These are phyloP conservation scores for Pseudolycoriella hygida DNA, from an alignment of 2,888 invertebrate species.

Conservation along the genomic window DNA sequence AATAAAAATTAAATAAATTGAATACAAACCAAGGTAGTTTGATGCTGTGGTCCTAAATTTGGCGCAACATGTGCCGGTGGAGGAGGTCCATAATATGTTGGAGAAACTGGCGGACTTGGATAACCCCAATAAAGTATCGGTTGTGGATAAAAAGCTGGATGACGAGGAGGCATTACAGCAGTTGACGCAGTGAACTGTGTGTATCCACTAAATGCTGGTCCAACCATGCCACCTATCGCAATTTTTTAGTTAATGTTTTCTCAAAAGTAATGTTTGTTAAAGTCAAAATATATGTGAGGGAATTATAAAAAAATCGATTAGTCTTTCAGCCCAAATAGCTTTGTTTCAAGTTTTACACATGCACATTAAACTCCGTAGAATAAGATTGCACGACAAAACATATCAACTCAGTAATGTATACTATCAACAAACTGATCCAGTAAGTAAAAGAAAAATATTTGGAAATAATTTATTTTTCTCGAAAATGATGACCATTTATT, in stretches of 20 bases:
- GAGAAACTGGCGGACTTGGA: conserved; percentile 86
- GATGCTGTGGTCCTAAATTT: conserved; percentile 1
- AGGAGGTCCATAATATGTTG: conserved; percentile 67
- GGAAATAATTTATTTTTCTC: no score
- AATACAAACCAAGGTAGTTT: not conserved
- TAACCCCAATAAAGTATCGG: conserved; percentile 83
- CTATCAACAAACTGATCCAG: no score
- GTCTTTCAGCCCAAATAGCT: no score
- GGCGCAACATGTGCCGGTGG: conserved; percentile 24
- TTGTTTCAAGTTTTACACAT: no score
- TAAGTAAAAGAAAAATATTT: no score
- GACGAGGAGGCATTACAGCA: conserved; percentile 27
- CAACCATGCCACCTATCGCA: conserved; percentile 38
- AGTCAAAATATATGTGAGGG: not conserved
- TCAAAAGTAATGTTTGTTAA: conserved; percentile 1
- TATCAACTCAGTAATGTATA: no score
- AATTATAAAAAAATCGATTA: conserved; percentile 4
- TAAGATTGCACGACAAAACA: no score
- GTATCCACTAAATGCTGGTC: conserved; percentile 31
- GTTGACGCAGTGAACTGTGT: conserved; percentile 32
- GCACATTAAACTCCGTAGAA: no score
- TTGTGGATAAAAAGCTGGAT: conserved; percentile 38
- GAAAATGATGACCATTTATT: no score
- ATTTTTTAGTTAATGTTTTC: conserved; percentile 8
- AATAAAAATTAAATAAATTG: no score